Conservation (phyloP, 2,888 invertebrate species). For the Morpho achilles region DNA sequence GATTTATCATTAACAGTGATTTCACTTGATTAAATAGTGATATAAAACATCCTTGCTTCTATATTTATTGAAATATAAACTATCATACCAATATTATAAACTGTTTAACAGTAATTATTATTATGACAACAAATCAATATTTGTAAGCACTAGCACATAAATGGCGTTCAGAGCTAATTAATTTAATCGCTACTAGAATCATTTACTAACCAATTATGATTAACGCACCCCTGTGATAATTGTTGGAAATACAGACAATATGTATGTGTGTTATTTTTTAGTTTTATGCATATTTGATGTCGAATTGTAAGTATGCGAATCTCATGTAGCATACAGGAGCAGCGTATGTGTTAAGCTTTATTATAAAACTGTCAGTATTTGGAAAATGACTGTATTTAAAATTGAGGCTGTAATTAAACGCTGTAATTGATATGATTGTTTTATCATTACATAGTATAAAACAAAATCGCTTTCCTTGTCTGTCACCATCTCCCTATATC, state of each 20-base stretch:
- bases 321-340: constrained; percentile 18
- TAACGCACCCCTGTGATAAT: constrained; percentile 14
- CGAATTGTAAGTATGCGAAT: constrained; percentile 28
- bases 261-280: constrained; percentile 4
- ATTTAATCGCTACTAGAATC: constrained; percentile 7
- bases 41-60: too few relatives aligned
- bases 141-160: background rate
- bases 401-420: constrained; percentile 64
- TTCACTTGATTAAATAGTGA: too few relatives aligned
- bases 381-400: constrained; percentile 40
- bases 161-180: background rate
- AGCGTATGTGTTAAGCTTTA: background rate
- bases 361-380: constrained; percentile 52
- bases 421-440: constrained; percentile 8
- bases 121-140: background rate
- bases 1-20: too few relatives aligned
- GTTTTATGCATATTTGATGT: constrained; percentile 4
- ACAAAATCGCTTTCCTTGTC: too few relatives aligned
- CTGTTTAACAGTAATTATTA: too few relatives aligned
- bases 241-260: constrained; percentile 12
- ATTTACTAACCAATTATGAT: constrained; percentile 5
- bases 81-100: too few relatives aligned
- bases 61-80: too few relatives aligned
- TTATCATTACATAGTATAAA: background rate
- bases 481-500: too few relatives aligned